These are phyloP conservation scores for Scartelaos histophorus DNA, from an alignment of 2,113 vertebrate species.

Conservation along the genomic window DNA sequence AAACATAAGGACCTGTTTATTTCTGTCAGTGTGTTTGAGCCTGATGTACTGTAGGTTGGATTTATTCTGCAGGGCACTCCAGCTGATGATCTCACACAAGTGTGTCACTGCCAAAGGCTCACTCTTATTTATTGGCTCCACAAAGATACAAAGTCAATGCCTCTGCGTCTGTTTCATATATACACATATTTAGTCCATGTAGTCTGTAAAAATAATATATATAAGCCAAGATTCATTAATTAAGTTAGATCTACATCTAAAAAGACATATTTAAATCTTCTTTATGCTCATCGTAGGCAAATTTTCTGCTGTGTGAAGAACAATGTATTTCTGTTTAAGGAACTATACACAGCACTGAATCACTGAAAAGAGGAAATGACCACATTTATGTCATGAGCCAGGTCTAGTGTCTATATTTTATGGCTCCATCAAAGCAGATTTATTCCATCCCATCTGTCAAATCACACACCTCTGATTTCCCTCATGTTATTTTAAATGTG, in stretches of 20 bases:
- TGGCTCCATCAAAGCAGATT: background rate
- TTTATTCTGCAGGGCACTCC: constrained; percentile 27
- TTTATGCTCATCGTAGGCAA: too few species aligned
- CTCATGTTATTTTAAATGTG: constrained; percentile 41
- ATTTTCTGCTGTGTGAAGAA: background rate
- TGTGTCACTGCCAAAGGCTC: constrained; percentile 34
- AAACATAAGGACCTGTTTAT: background rate
- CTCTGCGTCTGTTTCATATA: background rate
- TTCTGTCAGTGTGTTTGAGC: constrained; percentile 12
- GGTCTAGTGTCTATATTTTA: background rate
- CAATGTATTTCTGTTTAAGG: background rate
- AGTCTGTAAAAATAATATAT: too few species aligned
- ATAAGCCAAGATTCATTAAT: too few species aligned
- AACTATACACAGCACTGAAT: background rate
- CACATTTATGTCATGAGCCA: background rate
- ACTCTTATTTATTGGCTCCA: constrained; percentile 37
- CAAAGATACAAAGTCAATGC: constrained; percentile 17
- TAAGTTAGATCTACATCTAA: too few species aligned
- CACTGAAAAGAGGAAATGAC: constrained; percentile 33
- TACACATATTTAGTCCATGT: too few species aligned
- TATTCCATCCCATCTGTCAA: constrained; percentile 19
- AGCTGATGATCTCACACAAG: constrained; percentile 15
- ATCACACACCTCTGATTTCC: constrained; percentile 22
- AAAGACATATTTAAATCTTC: too few species aligned
- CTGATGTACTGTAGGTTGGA: constrained; percentile 2